Base-by-base conservation (phyloP, 2,113 vertebrate genomes). In the Percina caprodes region DNA sequence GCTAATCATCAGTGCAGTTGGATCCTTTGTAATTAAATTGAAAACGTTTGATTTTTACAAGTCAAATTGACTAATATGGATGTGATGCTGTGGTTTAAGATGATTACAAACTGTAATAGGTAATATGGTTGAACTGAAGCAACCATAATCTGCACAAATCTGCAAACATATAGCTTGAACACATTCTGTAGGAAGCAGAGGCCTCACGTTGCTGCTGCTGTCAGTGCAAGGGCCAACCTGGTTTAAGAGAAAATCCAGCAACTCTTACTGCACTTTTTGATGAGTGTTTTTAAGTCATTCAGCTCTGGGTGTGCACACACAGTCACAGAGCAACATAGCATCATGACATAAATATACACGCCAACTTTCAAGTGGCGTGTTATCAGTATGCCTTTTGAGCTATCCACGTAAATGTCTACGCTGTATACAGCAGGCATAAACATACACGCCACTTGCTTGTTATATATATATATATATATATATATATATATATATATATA, bases 201-300 rank as follows among this genome's bases (percentile, higher is more conserved):
- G 30, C 10, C 48, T 72, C 33, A 55, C 10, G 30, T 19, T 70
- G 24, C 70, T 68, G 26, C 39, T 12, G 18, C 19, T 42, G 42
- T 55, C 42, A 56, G 33, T 65, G 33, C 66, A 24, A 10, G 45
- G 2, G 49, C 30, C 77, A 63, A 10, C 67, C 14, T 12, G 60
- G 33, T 26, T 30, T 49, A 82, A 74, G 70, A 72, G 49, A 42
- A 73, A 59, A 66, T 69, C 77, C 71, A 69, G 51, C 76, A 66
- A n/a, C 26, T 66, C 24, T 55, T 33, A 42, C 56, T 56, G 24
- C 6, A 35, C 77, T 80, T 80, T 75, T 56, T 51, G 26, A 33
- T 46, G 79, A 60, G 59, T 56, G 56, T 62, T 60, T 74, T 12
- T 26, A 59, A 3, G 19, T 60, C 19, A 46, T 61, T 72, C 67